Percentiles rank a stretch among this genome's conserved stretches.
These are phyloP conservation scores for Columba guinea DNA, from an alignment of 2,797 vertebrate genomes.

Conservation along the genomic window DNA sequence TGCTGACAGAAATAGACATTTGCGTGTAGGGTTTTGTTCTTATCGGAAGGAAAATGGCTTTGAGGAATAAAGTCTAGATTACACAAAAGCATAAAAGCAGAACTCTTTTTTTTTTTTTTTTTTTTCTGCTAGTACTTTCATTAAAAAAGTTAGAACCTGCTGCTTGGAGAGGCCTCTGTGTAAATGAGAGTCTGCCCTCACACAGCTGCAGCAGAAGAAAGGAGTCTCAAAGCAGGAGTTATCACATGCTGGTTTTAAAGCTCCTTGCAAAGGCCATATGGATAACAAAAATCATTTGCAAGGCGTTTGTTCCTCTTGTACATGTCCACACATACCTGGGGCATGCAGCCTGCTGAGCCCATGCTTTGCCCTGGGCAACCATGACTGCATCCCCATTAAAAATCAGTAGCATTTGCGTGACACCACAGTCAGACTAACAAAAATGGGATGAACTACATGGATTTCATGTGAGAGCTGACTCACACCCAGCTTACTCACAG, in stretches of 20 bases:
- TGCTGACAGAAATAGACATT: constrained; percentile 21
- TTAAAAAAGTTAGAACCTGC: neutral
- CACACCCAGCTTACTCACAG: neutral
- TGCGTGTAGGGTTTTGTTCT: neutral
- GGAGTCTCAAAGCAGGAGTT: neutral
- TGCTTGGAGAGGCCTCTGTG: neutral
- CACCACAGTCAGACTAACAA: neutral
- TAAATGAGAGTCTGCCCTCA: neutral
- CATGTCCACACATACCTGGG: accelerated
- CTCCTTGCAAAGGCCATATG: neutral
- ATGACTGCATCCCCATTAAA: neutral
- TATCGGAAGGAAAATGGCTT: neutral
- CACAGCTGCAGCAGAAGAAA: neutral
- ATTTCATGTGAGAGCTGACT: neutral
- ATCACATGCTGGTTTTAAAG: accelerated
- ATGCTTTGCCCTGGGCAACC: neutral
- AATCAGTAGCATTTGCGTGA: accelerated
- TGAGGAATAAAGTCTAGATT: constrained; percentile 38
- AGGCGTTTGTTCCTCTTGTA: accelerated
- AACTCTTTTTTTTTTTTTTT: neutral
- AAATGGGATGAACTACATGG: neutral
- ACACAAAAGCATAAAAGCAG: constrained; percentile 37
- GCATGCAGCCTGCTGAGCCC: neutral
- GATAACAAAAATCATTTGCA: neutral
- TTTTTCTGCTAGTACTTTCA: neutral